Evolutionary conservation across 2,113 vertebrate genomes (phyloP).

Genomic region (Cebidichthys violaceus): DNA sequence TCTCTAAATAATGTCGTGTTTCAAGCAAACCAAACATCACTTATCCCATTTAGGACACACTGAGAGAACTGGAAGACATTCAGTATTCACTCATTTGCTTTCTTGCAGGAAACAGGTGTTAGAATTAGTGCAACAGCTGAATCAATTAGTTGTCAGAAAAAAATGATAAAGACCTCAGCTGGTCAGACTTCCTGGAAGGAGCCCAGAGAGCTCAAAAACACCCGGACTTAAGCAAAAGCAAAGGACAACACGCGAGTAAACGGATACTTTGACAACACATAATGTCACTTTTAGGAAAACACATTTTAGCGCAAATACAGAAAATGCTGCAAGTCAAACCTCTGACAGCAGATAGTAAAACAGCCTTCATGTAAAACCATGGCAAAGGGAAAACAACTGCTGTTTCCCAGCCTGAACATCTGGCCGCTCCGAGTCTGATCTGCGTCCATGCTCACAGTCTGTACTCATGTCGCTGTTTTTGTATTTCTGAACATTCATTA

Average conservation of each 20-base stretch:
- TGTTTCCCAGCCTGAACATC: conserved; percentile 14
- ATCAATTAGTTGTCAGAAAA: not conserved
- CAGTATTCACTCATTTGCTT: not conserved
- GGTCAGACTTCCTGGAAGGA: not conserved
- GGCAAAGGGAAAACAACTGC: conserved; percentile 1
- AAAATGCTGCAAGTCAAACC: not conserved
- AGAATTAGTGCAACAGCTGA: not conserved
- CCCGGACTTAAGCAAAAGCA: not conserved
- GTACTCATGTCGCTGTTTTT: not conserved
- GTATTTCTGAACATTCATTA: not conserved
- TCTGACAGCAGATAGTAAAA: not conserved
- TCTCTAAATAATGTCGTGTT: not conserved
- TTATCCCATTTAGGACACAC: not conserved
- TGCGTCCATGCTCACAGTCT: not conserved
- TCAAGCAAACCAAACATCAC: not conserved
- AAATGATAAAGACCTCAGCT: not conserved
- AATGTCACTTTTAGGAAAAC: not conserved
- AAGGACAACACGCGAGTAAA: not conserved
- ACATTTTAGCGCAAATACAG: not conserved
- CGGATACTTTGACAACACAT: not conserved
- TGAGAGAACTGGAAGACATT: not conserved
- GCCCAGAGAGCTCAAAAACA: not conserved
- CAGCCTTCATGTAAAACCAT: not conserved
- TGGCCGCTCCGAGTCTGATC: not conserved
- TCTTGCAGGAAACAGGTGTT: not conserved